Base-by-base conservation (phyloP, 2,113 vertebrate genomes). In the Phoenicopterus ruber region DNA sequence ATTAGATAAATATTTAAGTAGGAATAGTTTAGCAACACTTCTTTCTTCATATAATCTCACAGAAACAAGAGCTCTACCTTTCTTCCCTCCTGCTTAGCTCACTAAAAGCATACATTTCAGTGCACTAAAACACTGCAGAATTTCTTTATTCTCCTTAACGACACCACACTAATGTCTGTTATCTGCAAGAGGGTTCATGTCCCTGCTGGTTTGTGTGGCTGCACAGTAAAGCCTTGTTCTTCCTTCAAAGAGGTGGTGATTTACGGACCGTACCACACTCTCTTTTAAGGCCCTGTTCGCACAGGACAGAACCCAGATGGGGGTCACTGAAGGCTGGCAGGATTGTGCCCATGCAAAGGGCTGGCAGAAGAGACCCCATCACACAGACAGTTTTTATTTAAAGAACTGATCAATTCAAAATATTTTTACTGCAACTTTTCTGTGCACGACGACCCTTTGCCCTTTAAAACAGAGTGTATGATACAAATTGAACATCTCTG, bases 401-500 rank as follows among this genome's bases (percentile, higher is more conserved):
- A 93, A 95, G 50, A 73, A 73, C 7, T 25, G n/a, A 78, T 78
- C 18, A 83, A 61, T 92, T 77, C 2, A 57, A 73, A 90, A 71
- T 73, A 88, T 66, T 94, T 83, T 78, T 87, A 83, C 22, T 59
- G n/a, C 81, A 76, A 88, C 31, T 83, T 78, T 77, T 94, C 77
- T 24, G 32, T 32, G 47, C 44, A 71, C 17, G 78, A 70, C 87
- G 42, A 74, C 32, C 38, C n/a, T 72, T 86, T 85, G 70, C 19
- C 13, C 67, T 44, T 72, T 96, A 77, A 86, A 86, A 52, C 4
- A 96, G 81, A 88, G 40, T 15, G 31, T 40, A 73, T 82, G 66
- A 47, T 86, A 40, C 46, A 96, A 96, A 97, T 88, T 80, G 79
- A 94, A 95, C 62, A 47, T 63, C 77, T 77, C 49, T 63, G 57